A percentile compares a stretch with the other conserved stretches of the same genome.
Evolutionary conservation across 2,113 vertebrate genomes (phyloP).

Genomic region (Synodontis membranacea): DNA sequence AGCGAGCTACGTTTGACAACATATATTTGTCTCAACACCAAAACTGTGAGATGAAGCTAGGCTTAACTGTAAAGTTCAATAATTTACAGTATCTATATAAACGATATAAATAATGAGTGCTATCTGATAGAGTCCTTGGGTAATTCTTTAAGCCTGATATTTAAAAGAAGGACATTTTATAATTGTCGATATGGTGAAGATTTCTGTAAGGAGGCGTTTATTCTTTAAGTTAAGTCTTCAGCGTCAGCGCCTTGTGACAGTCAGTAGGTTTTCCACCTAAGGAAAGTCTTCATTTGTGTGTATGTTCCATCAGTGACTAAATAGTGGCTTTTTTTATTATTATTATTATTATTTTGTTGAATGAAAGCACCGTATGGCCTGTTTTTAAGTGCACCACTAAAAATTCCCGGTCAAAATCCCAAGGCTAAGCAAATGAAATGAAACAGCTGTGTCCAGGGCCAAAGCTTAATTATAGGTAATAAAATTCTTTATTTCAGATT

Average conservation of each 20-base stretch:
- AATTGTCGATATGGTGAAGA: not conserved
- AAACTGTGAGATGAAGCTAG: not conserved
- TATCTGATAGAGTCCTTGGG: not conserved
- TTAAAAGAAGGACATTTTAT: not conserved
- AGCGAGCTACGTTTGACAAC: not conserved
- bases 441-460: not conserved
- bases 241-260: not conserved
- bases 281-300: constrained; percentile 8
- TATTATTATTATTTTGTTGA: not conserved
- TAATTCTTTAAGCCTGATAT: not conserved
- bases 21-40: not conserved
- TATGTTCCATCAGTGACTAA: not conserved
- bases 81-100: not conserved
- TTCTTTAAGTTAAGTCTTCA: not conserved
- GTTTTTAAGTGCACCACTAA: not conserved
- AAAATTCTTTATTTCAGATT: not conserved
- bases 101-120: not conserved
- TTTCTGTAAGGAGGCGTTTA: not conserved
- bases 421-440: not conserved
- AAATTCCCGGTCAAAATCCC: not conserved
- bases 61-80: not conserved
- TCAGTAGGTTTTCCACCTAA: not conserved
- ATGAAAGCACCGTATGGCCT: not conserved
- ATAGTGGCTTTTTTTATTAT: not conserved
- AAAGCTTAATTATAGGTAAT: not conserved